Conservation (phyloP, 2,113 vertebrate genomes). For the Notarius lentiginosus region DNA sequence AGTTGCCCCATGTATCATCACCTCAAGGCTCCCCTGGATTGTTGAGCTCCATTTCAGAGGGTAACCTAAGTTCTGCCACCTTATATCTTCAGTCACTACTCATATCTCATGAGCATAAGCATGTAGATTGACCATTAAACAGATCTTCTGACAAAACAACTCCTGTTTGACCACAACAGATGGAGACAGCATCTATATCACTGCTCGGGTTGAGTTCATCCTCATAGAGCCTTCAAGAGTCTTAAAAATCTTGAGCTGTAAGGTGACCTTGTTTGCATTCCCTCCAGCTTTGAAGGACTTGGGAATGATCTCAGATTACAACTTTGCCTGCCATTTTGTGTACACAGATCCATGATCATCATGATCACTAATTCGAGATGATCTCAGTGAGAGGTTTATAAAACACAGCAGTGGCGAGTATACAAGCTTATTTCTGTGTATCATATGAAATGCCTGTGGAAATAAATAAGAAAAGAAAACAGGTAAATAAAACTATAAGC, state of each 20-base stretch:
- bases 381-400: slow-evolving; percentile 21
- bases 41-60: not conserved
- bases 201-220: not conserved
- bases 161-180: not conserved
- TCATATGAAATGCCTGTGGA: not conserved
- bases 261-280: not conserved
- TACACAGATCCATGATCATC: slow-evolving; percentile 8
- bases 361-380: slow-evolving; percentile 38
- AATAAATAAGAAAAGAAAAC: not conserved
- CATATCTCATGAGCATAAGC: not conserved
- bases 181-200: not conserved
- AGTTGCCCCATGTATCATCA: too few relatives aligned
- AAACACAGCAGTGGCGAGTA: slow-evolving; percentile 7
- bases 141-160: not conserved
- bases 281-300: not conserved
- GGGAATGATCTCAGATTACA: slow-evolving; percentile 37
- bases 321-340: slow-evolving; percentile 1
- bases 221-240: not conserved
- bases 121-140: not conserved
- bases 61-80: not conserved
- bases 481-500: not conserved
- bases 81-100: not conserved
- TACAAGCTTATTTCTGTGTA: slow-evolving; percentile 7
- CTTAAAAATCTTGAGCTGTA: not conserved
- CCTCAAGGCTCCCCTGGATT: not conserved